Percentiles rank a stretch among this genome's conserved stretches.
phyloP scores from a whole-genome alignment of 2,797 vertebrate species.

The Clamator glandarius region DNA sequence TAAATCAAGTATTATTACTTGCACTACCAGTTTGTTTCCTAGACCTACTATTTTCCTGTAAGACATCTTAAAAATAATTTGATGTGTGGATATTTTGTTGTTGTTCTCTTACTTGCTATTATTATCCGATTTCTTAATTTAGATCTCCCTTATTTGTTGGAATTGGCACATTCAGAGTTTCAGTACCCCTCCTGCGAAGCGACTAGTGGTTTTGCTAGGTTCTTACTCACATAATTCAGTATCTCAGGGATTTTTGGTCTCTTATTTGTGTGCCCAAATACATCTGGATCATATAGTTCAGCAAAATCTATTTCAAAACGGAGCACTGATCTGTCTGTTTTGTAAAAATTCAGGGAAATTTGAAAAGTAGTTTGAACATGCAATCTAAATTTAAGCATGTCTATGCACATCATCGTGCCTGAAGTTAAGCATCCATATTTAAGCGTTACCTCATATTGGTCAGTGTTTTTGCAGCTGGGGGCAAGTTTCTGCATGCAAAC shows the following conservation, averaged over 20 bases:
- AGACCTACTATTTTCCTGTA: not conserved
- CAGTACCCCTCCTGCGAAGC: not conserved
- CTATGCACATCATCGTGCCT: not conserved
- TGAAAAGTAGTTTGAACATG: not conserved
- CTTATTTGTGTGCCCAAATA: not conserved
- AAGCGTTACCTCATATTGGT: not conserved
- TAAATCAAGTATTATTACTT: not conserved
- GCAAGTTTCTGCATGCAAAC: not conserved
- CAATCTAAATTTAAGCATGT: not conserved
- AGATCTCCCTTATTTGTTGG: not conserved
- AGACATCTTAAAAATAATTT: not conserved
- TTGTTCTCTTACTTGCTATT: not conserved
- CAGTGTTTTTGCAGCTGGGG: not conserved
- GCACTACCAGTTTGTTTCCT: not conserved
- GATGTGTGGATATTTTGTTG: fast-evolving
- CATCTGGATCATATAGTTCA: not conserved
- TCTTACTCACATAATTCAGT: not conserved
- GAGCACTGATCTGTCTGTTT: not conserved
- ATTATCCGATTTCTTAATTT: not conserved
- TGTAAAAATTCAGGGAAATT: not conserved
- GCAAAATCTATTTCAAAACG: not conserved
- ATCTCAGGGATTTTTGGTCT: not conserved
- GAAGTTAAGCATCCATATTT: not conserved
- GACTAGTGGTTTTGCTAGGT: not conserved
- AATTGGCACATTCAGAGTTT: not conserved